These are phyloP conservation scores for Elanoides forficatus DNA, from an alignment of 2,113 vertebrate genomes.

Conservation along the genomic window DNA sequence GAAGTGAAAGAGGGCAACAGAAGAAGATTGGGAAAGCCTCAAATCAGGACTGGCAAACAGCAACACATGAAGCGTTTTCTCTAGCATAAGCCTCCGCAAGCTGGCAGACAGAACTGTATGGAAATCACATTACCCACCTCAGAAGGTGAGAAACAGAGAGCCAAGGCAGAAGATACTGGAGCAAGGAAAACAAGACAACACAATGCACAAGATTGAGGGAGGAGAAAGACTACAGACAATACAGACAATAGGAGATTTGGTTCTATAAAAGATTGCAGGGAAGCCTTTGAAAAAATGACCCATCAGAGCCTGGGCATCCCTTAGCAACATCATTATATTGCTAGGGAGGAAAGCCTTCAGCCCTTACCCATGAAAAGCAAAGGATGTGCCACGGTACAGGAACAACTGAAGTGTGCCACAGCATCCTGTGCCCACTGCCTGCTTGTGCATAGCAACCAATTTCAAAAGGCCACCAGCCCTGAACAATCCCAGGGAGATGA, in stretches of 20 bases:
- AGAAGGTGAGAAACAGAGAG: background rate
- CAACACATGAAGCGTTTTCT: background rate
- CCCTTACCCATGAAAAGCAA: background rate
- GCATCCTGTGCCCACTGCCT: background rate
- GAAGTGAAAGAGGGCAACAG: background rate
- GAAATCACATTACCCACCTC: background rate
- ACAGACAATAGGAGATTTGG: background rate
- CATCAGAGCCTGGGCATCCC: background rate
- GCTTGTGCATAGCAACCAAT: background rate
- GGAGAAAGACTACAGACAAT: background rate
- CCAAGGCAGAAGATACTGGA: background rate
- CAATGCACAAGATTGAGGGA: background rate
- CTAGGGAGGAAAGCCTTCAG: background rate
- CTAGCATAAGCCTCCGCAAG: background rate
- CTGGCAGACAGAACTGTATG: background rate
- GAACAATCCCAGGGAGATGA: background rate
- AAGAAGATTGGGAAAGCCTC: background rate
- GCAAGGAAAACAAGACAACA: background rate
- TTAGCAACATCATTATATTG: background rate
- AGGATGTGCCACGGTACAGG: background rate
- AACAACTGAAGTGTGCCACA: background rate
- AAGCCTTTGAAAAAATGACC: background rate
- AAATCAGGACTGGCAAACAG: background rate
- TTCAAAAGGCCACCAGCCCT: background rate
- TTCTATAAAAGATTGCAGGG: background rate